phyloP scores from a whole-genome alignment of 1,140 invertebrate species.

The Ganaspis sp. region DNA sequence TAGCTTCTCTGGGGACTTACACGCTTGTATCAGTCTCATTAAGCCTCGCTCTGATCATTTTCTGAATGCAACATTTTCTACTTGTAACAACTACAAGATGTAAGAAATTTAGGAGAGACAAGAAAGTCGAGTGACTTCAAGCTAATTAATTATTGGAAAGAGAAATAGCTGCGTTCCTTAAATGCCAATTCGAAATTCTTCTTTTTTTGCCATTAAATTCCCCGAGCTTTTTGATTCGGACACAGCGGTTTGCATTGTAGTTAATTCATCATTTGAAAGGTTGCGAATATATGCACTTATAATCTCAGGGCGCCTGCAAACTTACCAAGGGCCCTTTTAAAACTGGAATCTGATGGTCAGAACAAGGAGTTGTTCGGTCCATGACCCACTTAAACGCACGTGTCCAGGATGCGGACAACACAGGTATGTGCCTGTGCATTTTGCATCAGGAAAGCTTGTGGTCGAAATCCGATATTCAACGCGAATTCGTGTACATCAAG shows the following conservation, averaged over 20 bases:
- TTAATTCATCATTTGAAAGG: not conserved
- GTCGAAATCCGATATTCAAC: slow-evolving; percentile 20
- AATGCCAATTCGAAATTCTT: slow-evolving; percentile 7
- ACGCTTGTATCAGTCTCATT: slow-evolving; percentile 19
- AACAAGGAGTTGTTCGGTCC: slow-evolving; percentile 46
- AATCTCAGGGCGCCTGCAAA: too few relatives aligned
- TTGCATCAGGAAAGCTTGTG: not conserved
- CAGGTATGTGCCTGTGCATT: not conserved
- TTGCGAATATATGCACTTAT: not conserved
- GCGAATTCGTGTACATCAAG: not conserved
- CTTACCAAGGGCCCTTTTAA: not conserved
- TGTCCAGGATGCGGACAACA: slow-evolving; percentile 48
- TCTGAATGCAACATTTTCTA: slow-evolving; percentile 18
- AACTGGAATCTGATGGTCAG: slow-evolving; percentile 36
- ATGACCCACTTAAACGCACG: slow-evolving; percentile 56
- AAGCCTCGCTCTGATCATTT: slow-evolving; percentile 5
- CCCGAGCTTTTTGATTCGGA: too few relatives aligned
- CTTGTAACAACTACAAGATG: not conserved
- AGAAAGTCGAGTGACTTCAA: slow-evolving; percentile 10
- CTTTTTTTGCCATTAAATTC: not conserved
- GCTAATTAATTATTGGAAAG: slow-evolving; percentile 15
- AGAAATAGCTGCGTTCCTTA: not conserved
- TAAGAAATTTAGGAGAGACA: slow-evolving; percentile 27
- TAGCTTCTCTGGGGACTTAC: slow-evolving; percentile 26
- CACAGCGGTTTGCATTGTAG: too few relatives aligned